A percentile compares a stretch with the other conserved stretches of the same genome.
These are phyloP conservation scores for Fratercula arctica DNA, from an alignment of 2,797 vertebrate genomes.

Conservation along the genomic window DNA sequence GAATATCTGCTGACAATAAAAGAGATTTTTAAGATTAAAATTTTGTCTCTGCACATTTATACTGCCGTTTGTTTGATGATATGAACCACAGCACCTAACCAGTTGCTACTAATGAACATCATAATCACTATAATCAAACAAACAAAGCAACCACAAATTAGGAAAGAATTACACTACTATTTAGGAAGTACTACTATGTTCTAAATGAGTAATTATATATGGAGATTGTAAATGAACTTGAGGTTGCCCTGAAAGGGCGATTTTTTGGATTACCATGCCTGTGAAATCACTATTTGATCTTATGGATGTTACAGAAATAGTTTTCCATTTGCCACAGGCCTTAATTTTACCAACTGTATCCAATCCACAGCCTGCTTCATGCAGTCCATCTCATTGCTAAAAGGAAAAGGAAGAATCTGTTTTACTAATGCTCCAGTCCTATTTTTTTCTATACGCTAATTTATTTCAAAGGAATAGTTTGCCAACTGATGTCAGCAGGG, in stretches of 20 bases:
- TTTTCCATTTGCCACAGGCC: not conserved
- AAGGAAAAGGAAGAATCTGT: not conserved
- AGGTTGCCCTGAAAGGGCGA: not conserved
- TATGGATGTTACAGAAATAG: not conserved
- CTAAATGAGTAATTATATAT: slow-evolving; percentile 62
- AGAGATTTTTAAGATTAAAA: slow-evolving; percentile 26
- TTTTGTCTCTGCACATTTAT: slow-evolving; percentile 15
- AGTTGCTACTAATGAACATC: slow-evolving; percentile 67
- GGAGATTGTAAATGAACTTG: slow-evolving; percentile 48
- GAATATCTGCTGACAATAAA: not conserved
- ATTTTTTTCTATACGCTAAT: not conserved
- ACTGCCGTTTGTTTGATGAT: slow-evolving; percentile 48
- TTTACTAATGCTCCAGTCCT: not conserved
- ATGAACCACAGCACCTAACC: slow-evolving; percentile 55
- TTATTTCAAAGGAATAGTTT: not conserved
- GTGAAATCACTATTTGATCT: not conserved
- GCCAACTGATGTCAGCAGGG: not conserved
- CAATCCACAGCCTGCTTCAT: not conserved
- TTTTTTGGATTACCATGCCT: not conserved
- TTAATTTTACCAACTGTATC: not conserved
- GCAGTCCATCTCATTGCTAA: not conserved
- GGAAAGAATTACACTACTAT: slow-evolving; percentile 56
- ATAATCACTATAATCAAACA: slow-evolving; percentile 74
- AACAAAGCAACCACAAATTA: slow-evolving; percentile 73
- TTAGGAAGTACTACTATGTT: slow-evolving; percentile 57